Evolutionary conservation across 2,888 invertebrate species (phyloP).

Genomic region (Apoda limacodes): DNA sequence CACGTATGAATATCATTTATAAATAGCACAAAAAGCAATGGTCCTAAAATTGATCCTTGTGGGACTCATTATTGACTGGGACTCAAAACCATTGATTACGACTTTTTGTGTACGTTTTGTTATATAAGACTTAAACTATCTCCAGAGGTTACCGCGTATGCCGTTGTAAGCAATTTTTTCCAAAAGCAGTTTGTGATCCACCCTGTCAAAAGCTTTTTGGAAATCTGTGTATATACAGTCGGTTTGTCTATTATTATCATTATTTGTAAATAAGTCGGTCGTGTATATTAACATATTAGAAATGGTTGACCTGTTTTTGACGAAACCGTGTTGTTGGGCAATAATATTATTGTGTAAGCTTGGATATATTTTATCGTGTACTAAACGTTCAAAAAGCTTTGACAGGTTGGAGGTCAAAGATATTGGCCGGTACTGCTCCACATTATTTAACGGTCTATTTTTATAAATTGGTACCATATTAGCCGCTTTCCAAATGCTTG

Average conservation of each 20-base stretch:
- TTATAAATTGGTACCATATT: neutral
- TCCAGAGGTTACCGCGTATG: too few relatives aligned
- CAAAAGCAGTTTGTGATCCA: too few relatives aligned
- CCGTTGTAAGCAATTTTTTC: too few relatives aligned
- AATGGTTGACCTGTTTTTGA: neutral
- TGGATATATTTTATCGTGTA: too few relatives aligned
- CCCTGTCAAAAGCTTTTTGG: too few relatives aligned
- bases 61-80: too few relatives aligned
- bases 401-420: neutral
- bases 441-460: neutral
- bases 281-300: too few relatives aligned
- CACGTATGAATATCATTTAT: neutral
- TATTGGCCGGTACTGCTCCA: neutral
- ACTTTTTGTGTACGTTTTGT: conserved; percentile 8
- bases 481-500: neutral
- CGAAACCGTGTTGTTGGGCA: neutral
- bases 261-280: too few relatives aligned
- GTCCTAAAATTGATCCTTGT: neutral
- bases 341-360: too few relatives aligned
- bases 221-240: too few relatives aligned
- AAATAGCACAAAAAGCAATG: neutral
- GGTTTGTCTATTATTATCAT: too few relatives aligned
- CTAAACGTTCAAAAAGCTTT: neutral
- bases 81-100: conserved; percentile 5
- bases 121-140: too few relatives aligned